These are phyloP conservation scores for Manduca sexta DNA, from an alignment of 1,140 invertebrate genomes.

Conservation along the genomic window DNA sequence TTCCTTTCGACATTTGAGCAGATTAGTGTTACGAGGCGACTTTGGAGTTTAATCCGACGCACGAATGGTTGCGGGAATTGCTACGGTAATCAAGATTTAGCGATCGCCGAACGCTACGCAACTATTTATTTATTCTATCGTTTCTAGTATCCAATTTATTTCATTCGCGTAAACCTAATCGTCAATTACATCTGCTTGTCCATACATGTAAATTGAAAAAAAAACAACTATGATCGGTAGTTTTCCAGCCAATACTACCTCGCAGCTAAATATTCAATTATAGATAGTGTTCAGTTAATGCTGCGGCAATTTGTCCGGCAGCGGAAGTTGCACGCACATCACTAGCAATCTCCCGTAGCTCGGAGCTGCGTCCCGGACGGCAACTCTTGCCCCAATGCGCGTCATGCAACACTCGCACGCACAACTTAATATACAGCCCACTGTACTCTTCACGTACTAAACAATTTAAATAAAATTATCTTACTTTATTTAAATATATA, in stretches of 20 bases:
- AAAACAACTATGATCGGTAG: no score
- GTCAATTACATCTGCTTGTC: no score
- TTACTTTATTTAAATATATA: slow-evolving; percentile 3
- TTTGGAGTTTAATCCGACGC: slow-evolving; percentile 67
- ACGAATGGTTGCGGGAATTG: slow-evolving; percentile 61
- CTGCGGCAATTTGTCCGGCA: slow-evolving; percentile 33
- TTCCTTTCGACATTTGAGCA: slow-evolving; percentile 71
- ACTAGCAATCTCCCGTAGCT: slow-evolving; percentile 30
- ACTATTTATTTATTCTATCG: not conserved
- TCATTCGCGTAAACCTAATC: not conserved
- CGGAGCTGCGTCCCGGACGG: slow-evolving; percentile 11
- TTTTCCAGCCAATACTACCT: no score
- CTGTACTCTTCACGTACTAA: not conserved
- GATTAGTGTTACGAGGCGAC: slow-evolving; percentile 67
- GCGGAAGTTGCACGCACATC: slow-evolving; percentile 35
- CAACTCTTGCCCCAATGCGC: not conserved
- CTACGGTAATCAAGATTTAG: slow-evolving; percentile 61
- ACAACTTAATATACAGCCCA: slow-evolving; percentile 10
- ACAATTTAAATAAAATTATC: not conserved
- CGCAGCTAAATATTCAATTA: slow-evolving; percentile 24
- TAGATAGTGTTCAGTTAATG: not conserved
- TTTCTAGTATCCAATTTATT: not conserved
- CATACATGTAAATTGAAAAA: no score
- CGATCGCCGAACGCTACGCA: slow-evolving; percentile 31
- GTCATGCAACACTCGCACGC: slow-evolving; percentile 5